Evolutionary conservation across 2,888 invertebrate genomes (phyloP), one percentile per base, ranked within the genome.

Genomic region (Lasioglossum zephyrum): DNA sequence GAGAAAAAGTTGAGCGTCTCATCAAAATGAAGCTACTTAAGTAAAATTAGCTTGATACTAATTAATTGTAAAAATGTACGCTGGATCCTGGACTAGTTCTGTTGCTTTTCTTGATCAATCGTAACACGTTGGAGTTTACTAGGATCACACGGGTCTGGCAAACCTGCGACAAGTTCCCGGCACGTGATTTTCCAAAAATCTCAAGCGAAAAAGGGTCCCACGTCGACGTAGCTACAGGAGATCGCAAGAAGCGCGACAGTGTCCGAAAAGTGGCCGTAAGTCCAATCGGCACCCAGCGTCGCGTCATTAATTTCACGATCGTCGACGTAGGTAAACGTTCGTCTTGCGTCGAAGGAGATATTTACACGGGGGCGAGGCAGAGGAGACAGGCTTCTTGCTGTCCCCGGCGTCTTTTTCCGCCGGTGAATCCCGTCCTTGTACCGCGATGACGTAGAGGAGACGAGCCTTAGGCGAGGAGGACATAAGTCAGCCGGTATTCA

Each of bases 401-500:
- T 18, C 22, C 36, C 70, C 79, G 82, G 53, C 82, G 60, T 85
- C 73, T 85, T 84, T 81, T 81, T 84, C 77, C 77, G 18, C 41
- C 47, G 74, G 66, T 70, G 78, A 57, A 72, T 85, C 80, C 77
- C 73, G 76, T 70, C 85, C 60, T 44, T 72, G 60, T 81, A 73
- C 75, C 76, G 39, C 31, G 88, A 85, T 84, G 86, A 88, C 82
- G 85, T 85, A 81, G 77, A 74, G 60, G 60, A 47, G 36, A 79
- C 49, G 80, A 72, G 73, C 66, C 77, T 79, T 73, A 82, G 82
- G 74, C 79, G 87, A 76, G 66, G 81, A 76, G 89, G 79, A 88
- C 92, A 92, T 93, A 93, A 93, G 92, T 93, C 92, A 93, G 87
- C 90, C 89, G 87, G 91, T 92, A 92, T 93, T 92, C 93, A 91